These are phyloP conservation scores for Strigamia crassipes DNA, from an alignment of 2,888 invertebrate genomes.

Conservation along the genomic window DNA sequence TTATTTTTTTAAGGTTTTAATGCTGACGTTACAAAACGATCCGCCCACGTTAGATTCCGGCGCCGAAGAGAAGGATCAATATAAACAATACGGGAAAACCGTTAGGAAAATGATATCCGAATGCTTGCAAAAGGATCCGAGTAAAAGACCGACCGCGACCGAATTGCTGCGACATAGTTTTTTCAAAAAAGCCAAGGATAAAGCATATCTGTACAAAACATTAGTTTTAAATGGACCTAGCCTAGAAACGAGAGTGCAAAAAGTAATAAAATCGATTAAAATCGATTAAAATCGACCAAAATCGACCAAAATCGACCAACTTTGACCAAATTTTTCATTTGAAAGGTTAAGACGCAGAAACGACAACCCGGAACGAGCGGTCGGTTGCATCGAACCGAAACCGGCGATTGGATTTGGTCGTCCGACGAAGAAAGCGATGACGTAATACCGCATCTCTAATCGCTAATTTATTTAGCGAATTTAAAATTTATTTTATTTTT, in stretches of 20 bases:
- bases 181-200: conserved; percentile 96
- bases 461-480: neutral
- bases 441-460: neutral
- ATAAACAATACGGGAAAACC: conserved; percentile 95
- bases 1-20: conserved; percentile 78
- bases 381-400: conserved; percentile 86
- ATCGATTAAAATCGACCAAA: neutral
- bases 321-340: too few species aligned
- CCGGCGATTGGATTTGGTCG: conserved; percentile 98
- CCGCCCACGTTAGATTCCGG: conserved; percentile 94
- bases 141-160: conserved; percentile 89
- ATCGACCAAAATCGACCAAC: neutral
- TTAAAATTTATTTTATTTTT: neutral
- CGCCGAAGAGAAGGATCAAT: conserved; percentile 96
- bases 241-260: conserved; percentile 86
- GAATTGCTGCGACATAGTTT: conserved; percentile 96
- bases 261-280: conserved; percentile 64
- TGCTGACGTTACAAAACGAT: conserved; percentile 97
- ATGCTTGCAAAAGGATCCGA: conserved; percentile 94
- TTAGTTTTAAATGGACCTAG: conserved; percentile 84
- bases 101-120: conserved; percentile 96
- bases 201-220: conserved; percentile 83
- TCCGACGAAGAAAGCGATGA: conserved; percentile 73
- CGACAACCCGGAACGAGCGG: conserved; percentile 86
- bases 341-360: conserved; percentile 65